Conservation (phyloP, 2,888 invertebrate genomes). For the Camptogramma bilineatum region DNA sequence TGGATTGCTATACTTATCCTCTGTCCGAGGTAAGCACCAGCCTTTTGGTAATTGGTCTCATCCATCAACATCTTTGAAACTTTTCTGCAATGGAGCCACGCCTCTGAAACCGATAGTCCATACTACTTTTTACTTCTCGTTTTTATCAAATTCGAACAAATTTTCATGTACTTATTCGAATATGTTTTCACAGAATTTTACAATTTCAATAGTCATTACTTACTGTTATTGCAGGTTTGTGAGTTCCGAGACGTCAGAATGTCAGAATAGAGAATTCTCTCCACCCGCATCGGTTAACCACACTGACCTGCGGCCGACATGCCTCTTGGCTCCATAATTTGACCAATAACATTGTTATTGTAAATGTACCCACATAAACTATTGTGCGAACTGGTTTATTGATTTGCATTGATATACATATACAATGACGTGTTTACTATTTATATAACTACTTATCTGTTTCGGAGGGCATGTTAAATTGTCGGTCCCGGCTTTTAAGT, state of each 20-base stretch:
- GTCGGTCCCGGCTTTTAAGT: no score
- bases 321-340: conserved; percentile 58
- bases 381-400: conserved; percentile 26
- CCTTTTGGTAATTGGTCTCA: no score
- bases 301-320: conserved; percentile 63
- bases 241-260: conserved; percentile 48
- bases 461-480: no score
- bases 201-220: conserved; percentile 11
- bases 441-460: no score
- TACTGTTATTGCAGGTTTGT: conserved; percentile 14
- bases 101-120: no score
- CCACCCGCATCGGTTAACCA: conserved; percentile 75
- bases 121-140: no score
- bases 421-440: background rate
- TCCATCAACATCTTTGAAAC: no score
- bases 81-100: no score
- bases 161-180: no score
- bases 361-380: conserved; percentile 29
- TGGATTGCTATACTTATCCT: no score
- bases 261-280: conserved; percentile 57
- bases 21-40: no score
- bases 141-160: no score
- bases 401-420: conserved; percentile 3
- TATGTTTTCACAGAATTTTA: background rate
- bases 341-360: conserved; percentile 60